Base-by-base conservation (phyloP, 2,797 vertebrate genomes). In the Fistularia commersonii region DNA sequence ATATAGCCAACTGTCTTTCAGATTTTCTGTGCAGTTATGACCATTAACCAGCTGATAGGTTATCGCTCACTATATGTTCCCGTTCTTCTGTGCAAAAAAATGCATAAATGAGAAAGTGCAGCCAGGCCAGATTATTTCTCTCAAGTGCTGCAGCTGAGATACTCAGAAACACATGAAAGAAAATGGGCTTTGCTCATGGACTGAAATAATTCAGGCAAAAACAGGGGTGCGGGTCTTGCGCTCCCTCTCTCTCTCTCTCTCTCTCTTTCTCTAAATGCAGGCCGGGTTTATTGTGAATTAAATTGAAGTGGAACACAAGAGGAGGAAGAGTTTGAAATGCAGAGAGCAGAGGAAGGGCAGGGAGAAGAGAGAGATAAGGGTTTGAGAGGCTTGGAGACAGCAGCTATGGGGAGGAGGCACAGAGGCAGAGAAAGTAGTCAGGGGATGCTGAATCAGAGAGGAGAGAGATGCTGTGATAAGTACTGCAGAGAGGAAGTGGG, bases 401-500 rank as follows among this genome's bases (percentile, higher is more conserved):
- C 73, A 72, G 67, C n/a, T 80, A 79, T 79, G 67, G 78, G 62
- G 57, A 81, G 74, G 80, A 84, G 81, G 75, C 67, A 69, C 44
- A 58, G 74, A 79, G 67, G 77, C 74, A 74, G 66, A 57, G 76
- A 75, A 69, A 74, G 74, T 55, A 51, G 58, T 3, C 58, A 41
- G 60, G 74, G 69, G 61, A 51, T 72, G 73, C 66, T 71, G 77
- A 85, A 80, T 82, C 80, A 79, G 74, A 76, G 66, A 70, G 72
- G 37, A 53, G 75, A 71, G 71, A 80, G 77, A 87, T 85, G 80
- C 66, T 77, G 71, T 5, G 85, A 87, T 85, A 82, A 85, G 81
- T 72, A 72, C 64, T 68, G 75, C 75, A 57, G 55, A 77, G 77
- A 86, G 82, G 76, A 83, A 88, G 80, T 77, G 78, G 72, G 66